These are phyloP conservation scores for Papilio helenus DNA, from an alignment of 1,140 invertebrate genomes.

Conservation along the genomic window DNA sequence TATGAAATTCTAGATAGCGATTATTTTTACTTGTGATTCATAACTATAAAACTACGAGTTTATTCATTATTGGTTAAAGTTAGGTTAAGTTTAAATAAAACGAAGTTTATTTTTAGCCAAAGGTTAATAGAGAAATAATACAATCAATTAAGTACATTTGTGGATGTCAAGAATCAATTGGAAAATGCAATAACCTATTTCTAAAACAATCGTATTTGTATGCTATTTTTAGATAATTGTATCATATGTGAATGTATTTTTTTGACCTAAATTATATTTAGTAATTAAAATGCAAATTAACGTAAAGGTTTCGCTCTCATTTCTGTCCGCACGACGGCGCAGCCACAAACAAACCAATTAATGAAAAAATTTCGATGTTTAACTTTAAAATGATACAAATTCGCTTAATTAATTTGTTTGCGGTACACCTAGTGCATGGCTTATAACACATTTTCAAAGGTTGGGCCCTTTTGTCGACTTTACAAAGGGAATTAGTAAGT, in stretches of 20 bases:
- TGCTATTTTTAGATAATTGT: not conserved
- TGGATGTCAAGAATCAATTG: no score
- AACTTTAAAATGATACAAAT: not conserved
- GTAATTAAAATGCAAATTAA: conserved; percentile 21
- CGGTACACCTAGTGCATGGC: not conserved
- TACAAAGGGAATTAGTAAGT: conserved; percentile 28
- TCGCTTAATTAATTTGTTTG: conserved; percentile 14
- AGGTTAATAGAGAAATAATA: no score
- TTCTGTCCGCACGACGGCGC: not conserved
- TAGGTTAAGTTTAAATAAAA: no score
- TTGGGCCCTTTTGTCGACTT: conserved; percentile 16
- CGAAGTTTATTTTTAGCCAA: no score
- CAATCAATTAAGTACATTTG: no score
- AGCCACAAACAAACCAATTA: conserved; percentile 2
- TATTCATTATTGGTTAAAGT: not conserved
- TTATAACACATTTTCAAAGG: not conserved
- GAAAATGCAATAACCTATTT: no score
- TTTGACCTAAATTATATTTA: not conserved
- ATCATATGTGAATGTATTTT: not conserved
- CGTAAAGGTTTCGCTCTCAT: not conserved
- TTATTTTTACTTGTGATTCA: conserved; percentile 29
- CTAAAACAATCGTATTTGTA: no score
- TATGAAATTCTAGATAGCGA: conserved; percentile 30
- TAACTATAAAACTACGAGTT: not conserved
- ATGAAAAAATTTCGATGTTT: not conserved